Evolutionary conservation across 2,113 vertebrate genomes (phyloP).

Genomic region (Martes martes): DNA sequence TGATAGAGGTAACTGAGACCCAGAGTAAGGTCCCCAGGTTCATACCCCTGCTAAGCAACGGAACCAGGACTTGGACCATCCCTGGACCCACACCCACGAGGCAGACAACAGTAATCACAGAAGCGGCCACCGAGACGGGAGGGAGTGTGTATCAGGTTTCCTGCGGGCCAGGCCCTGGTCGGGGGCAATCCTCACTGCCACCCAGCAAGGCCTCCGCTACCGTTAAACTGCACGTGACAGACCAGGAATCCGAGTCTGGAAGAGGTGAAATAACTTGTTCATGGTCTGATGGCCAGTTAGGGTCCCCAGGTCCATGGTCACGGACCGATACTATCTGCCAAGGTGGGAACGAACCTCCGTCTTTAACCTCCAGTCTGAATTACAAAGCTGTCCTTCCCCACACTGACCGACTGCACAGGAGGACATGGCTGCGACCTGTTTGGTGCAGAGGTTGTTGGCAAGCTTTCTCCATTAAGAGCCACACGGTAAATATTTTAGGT

Average conservation of each 20-base stretch:
- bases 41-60: neutral
- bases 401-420: no score
- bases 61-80: neutral
- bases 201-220: accelerated
- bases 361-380: neutral
- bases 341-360: neutral
- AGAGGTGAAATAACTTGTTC: neutral
- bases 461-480: neutral
- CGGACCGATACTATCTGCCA: neutral
- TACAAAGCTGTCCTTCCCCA: neutral
- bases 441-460: neutral
- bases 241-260: neutral
- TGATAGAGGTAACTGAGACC: neutral
- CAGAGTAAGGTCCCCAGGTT: neutral
- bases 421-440: neutral
- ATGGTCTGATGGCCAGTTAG: neutral
- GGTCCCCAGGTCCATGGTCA: neutral
- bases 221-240: neutral
- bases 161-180: accelerated
- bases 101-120: accelerated
- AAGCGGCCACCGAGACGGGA: neutral
- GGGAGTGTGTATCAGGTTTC: accelerated
- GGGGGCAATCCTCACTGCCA: accelerated
- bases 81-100: neutral
- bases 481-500: neutral